These are phyloP conservation scores for Rhagonycha lutea DNA, from an alignment of 2,888 invertebrate genomes.

Conservation along the genomic window DNA sequence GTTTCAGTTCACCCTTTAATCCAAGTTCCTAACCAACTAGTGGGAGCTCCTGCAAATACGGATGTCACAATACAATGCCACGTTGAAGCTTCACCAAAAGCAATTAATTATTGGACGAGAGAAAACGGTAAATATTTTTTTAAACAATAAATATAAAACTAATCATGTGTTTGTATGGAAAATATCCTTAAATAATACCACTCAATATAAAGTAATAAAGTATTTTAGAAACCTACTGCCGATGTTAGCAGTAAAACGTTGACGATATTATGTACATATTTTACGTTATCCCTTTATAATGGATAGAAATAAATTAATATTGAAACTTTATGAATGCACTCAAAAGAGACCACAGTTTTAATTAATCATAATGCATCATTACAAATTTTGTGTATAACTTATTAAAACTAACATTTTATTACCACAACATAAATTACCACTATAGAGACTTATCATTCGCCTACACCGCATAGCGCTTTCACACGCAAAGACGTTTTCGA, in stretches of 20 bases:
- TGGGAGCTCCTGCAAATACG: constrained; percentile 84
- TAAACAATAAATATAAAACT: not conserved
- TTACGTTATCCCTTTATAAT: not conserved
- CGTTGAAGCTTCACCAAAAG: constrained; percentile 90
- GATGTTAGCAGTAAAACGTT: not conserved
- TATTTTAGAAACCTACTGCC: not conserved
- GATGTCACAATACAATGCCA: constrained; percentile 84
- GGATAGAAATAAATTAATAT: not conserved
- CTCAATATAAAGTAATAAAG: not conserved
- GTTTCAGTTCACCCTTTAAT: constrained; percentile 87
- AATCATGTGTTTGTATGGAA: not conserved
- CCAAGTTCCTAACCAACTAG: constrained; percentile 91
- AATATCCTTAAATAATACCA: not conserved
- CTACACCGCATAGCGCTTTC: no score
- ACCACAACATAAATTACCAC: no score
- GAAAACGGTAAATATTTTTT: constrained; percentile 70
- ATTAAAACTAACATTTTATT: not conserved
- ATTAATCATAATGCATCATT: not conserved
- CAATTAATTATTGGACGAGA: constrained; percentile 93
- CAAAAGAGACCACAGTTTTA: not conserved
- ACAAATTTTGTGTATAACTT: not conserved
- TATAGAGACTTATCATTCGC: no score
- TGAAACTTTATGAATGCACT: not conserved
- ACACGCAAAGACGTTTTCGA: no score
- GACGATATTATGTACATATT: not conserved